Evolutionary conservation across 2,113 vertebrate species (phyloP).

Genomic region (Sander vitreus): DNA sequence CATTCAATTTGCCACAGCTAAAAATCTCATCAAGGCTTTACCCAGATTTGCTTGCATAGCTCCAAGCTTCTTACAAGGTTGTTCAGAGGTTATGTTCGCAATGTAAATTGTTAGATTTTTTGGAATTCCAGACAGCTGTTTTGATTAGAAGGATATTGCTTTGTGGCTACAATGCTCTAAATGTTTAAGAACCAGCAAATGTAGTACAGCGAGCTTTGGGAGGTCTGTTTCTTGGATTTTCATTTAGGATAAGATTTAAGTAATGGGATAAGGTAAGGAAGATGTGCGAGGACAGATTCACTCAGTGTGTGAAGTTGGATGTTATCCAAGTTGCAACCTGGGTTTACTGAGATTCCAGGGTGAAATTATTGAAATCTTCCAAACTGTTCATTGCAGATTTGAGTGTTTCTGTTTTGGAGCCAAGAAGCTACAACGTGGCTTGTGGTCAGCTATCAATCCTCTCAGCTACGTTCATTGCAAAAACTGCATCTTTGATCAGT

Average conservation of each 20-base stretch:
- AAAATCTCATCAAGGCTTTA: constrained; percentile 52
- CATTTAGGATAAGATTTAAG: constrained; percentile 41
- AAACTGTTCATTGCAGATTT: constrained; percentile 23
- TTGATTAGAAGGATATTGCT: background rate
- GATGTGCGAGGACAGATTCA: constrained; percentile 39
- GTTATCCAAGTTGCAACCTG: constrained; percentile 49
- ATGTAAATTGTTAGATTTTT: constrained; percentile 11
- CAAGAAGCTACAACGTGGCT: constrained; percentile 22
- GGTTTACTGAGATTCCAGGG: constrained; percentile 28
- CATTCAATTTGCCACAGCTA: constrained; percentile 50
- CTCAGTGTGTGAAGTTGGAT: constrained; percentile 31
- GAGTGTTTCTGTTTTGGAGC: constrained; percentile 26
- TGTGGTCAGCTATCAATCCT: constrained; percentile 50
- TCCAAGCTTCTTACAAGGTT: constrained; percentile 41
- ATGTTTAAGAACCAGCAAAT: background rate
- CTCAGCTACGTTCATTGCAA: constrained; percentile 22
- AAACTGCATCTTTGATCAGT: constrained; percentile 71
- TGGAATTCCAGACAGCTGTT: constrained; percentile 8
- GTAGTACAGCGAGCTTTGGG: background rate
- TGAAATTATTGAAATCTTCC: constrained; percentile 41
- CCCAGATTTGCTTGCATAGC: constrained; percentile 30
- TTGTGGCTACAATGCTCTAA: background rate
- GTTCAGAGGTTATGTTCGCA: constrained; percentile 29
- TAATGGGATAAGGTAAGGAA: constrained; percentile 41
- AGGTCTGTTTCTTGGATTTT: constrained; percentile 22